Conservation (phyloP, 1,140 invertebrate genomes). For the Aphelinus atriplicis region DNA sequence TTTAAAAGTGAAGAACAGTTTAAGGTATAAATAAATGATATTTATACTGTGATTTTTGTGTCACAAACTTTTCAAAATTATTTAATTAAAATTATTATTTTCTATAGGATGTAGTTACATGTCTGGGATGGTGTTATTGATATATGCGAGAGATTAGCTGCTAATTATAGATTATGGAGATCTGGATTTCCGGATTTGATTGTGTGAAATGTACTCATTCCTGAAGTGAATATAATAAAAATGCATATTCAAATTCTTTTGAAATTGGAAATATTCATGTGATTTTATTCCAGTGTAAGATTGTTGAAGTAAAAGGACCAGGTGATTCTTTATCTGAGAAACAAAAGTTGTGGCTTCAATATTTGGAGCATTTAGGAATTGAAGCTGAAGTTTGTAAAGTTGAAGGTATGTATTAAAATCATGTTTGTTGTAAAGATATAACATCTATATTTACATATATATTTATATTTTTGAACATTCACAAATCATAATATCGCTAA, state of each 20-base stretch:
- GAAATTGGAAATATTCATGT: constrained; percentile 6
- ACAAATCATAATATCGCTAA: constrained; percentile 60
- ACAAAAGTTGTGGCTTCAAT: constrained; percentile 87
- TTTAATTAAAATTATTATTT: constrained; percentile 33
- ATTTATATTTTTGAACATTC: not conserved
- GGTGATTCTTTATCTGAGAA: constrained; percentile 84
- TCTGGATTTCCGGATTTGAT: constrained; percentile 86
- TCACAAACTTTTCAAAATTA: constrained; percentile 17
- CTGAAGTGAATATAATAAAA: constrained; percentile 62
- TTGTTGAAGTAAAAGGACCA: constrained; percentile 92
- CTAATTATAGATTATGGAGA: constrained; percentile 70
- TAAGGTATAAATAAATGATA: constrained; percentile 64
- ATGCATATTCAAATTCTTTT: constrained; percentile 29
- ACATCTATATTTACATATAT: not conserved
- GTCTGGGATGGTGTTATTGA: constrained; percentile 70
- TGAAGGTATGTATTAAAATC: constrained; percentile 61
- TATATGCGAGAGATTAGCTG: constrained; percentile 71
- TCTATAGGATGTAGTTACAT: constrained; percentile 66
- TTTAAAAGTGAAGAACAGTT: constrained; percentile 64
- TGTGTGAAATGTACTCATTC: constrained; percentile 75
- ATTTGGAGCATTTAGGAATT: constrained; percentile 73
- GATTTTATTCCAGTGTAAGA: constrained; percentile 68
- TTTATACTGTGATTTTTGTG: too few relatives aligned
- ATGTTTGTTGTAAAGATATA: constrained; percentile 2
- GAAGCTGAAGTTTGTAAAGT: constrained; percentile 84